Base-by-base conservation (phyloP, 2,888 invertebrate genomes). In the Zhengitettix transpicula region DNA sequence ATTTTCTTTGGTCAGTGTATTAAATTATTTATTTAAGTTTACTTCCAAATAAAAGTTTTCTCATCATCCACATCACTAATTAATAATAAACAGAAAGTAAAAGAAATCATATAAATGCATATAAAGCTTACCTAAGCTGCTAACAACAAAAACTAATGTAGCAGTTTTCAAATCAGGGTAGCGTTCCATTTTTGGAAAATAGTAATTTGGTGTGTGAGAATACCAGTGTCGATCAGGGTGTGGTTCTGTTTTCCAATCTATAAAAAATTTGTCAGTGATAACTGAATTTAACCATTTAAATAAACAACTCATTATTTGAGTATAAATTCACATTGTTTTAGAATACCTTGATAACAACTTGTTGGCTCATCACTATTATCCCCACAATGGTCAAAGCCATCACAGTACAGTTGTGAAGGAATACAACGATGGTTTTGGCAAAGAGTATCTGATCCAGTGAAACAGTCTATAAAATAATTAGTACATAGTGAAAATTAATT, bases 371-470 rank as follows among this genome's bases (percentile, higher is more conserved):
- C 86, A 65, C 82, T 83, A 63, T 78, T 78, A 69, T 86, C 86
- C 0, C 86, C 87, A 66, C 87, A 87, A 66, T 87, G 85, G 72
- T 87, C 85, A 65, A 85, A 84, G 10, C 85, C 84, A 70, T 88
- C 87, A 69, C 87, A 87, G 59, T 81, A 80, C 47, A 87, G 71
- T 40, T 81, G 77, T 56, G 76, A 77, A 1, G 83, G 79, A 66
- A 86, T 82, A 69, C 87, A 87, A 60, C 85, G 78, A 66, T 82
- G 80, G 69, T 87, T 87, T 60, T 80, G 77, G 65, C 87, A 87
- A 16, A 84, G 74, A 67, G 84, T 85, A 67, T 87, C 85, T 40
- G 81, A 78, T 15, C 80, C 81, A 54, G 81, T 75, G 67, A 80
- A 82, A 68, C 85, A 85, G 71, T 82, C 84, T 85, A 66, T 11